phyloP scores from a whole-genome alignment of 2,888 invertebrate genomes.

The Eilema depressum region DNA sequence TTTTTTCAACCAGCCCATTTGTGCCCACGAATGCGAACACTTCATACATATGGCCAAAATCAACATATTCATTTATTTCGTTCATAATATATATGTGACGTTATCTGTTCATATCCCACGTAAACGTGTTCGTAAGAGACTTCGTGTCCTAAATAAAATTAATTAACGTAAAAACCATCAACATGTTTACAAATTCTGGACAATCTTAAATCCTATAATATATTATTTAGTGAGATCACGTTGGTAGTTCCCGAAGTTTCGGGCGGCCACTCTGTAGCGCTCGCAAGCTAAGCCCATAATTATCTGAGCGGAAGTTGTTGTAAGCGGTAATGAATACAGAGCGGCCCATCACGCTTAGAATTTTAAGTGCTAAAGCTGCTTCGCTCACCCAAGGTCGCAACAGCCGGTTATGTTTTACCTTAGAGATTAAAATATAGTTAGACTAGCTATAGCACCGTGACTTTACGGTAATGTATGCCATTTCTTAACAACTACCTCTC shows the following conservation, averaged over 20 bases:
- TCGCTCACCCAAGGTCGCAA: background rate
- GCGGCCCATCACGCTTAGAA: background rate
- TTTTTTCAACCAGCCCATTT: too few relatives aligned
- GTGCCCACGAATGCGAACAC: too few relatives aligned
- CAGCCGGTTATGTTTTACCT: background rate
- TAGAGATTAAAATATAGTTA: background rate
- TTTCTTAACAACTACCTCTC: too few relatives aligned
- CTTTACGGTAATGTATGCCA: background rate
- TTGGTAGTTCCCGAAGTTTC: background rate
- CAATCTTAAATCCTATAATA: background rate
- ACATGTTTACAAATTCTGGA: background rate
- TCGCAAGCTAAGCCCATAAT: background rate
- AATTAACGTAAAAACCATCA: background rate
- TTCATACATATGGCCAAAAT: too few relatives aligned
- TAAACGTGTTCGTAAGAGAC: too few relatives aligned
- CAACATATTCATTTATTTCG: too few relatives aligned
- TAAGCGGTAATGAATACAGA: conserved; percentile 1
- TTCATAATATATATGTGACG: too few relatives aligned
- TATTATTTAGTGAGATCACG: background rate
- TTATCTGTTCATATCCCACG: too few relatives aligned
- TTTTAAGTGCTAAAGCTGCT: conserved; percentile 3
- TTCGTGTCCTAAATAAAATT: background rate
- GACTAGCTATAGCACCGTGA: background rate
- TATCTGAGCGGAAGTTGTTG: background rate
- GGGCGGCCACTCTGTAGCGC: background rate